Percentiles rank a stretch among this genome's conserved stretches.
Conservation (phyloP, 1,140 invertebrate genomes). For the Drepana arcuata region DNA sequence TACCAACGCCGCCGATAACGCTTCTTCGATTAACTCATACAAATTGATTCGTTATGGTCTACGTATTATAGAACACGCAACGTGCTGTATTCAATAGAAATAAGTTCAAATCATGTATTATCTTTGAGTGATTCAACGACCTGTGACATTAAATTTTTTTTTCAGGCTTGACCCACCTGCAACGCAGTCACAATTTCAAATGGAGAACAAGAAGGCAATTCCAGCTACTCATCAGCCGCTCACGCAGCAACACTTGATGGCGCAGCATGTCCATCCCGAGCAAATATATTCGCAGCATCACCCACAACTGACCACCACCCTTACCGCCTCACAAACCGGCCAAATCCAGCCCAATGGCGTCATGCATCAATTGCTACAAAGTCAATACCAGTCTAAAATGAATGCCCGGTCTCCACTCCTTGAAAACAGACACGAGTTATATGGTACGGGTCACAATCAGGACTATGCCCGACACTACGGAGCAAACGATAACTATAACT, state of each 20-base stretch:
- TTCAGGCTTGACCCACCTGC: constrained; percentile 80
- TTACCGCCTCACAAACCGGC: constrained; percentile 63
- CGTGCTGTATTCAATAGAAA: background rate
- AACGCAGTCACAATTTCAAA: constrained; percentile 74
- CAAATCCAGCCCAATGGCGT: constrained; percentile 68
- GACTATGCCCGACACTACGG: constrained; percentile 62
- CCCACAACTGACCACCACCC: constrained; percentile 48
- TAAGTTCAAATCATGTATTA: background rate
- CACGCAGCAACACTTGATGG: constrained; percentile 64
- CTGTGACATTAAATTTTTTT: constrained; percentile 31
- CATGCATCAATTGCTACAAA: constrained; percentile 60
- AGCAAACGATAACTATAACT: constrained; percentile 61
- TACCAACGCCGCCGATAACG: constrained; percentile 26
- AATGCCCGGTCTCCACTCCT: constrained; percentile 65
- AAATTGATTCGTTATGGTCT: constrained; percentile 28
- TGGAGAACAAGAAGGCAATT: constrained; percentile 79
- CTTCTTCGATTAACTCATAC: constrained; percentile 28
- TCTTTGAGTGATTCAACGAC: background rate
- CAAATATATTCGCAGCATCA: constrained; percentile 61
- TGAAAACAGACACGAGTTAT: constrained; percentile 67
- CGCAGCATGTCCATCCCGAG: constrained; percentile 63
- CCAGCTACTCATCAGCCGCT: constrained; percentile 65
- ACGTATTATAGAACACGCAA: constrained; percentile 20
- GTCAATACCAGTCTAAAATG: constrained; percentile 62
- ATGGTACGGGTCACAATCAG: constrained; percentile 61